Evolutionary conservation across 2,888 invertebrate species (phyloP).

Genomic region (Toxonevra muliebris): DNA sequence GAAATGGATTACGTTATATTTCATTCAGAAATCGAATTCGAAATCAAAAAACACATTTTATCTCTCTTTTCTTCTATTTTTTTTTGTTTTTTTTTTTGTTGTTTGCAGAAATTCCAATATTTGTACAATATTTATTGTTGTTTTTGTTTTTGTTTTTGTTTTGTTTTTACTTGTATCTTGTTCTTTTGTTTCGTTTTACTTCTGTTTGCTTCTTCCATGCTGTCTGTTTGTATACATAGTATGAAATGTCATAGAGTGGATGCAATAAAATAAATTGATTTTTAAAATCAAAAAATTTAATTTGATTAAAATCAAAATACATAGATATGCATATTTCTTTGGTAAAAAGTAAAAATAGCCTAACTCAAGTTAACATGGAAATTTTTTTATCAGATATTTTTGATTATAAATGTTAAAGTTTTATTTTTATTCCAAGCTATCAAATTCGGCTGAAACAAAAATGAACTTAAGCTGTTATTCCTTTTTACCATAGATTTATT

Average conservation of each 20-base stretch:
- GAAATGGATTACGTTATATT: conserved; percentile 36
- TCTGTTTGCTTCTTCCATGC: conserved; percentile 8
- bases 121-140: conserved; percentile 27
- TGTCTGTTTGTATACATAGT: too few species aligned
- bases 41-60: conserved; percentile 23
- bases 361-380: too few species aligned
- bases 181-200: conserved; percentile 8
- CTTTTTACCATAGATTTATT: too few species aligned
- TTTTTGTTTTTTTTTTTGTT: background rate
- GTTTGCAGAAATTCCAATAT: conserved; percentile 9
- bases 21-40: conserved; percentile 22
- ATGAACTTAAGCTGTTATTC: too few species aligned
- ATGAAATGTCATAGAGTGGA: too few species aligned
- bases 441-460: too few species aligned
- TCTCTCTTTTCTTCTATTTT: conserved; percentile 23
- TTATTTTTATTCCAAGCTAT: too few species aligned
- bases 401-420: too few species aligned
- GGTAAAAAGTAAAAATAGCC: background rate
- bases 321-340: background rate
- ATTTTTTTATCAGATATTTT: too few species aligned
- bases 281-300: conserved; percentile 9
- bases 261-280: background rate
- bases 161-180: background rate
- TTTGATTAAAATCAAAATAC: conserved; percentile 9
- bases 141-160: conserved; percentile 23